Conservation (phyloP, 1,140 invertebrate genomes). For the Eurosta solidaginis region DNA sequence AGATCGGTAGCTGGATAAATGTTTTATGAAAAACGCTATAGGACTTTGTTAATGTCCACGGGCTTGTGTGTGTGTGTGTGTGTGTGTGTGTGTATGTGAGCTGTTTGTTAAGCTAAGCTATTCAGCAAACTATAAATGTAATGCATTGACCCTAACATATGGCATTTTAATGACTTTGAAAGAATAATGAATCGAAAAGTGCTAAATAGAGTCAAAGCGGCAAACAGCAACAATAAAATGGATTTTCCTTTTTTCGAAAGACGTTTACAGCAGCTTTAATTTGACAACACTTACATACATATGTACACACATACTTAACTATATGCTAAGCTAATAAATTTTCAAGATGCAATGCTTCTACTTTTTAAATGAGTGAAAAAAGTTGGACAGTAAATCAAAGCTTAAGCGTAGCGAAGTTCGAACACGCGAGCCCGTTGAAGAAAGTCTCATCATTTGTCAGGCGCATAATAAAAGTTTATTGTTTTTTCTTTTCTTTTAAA, state of each 20-base stretch:
- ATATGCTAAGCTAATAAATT: slow-evolving; percentile 6
- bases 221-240: neutral
- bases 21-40: neutral
- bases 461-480: neutral
- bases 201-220: neutral
- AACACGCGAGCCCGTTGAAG: neutral
- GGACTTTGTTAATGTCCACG: neutral
- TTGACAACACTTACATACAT: slow-evolving; percentile 4
- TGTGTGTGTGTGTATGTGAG: neutral
- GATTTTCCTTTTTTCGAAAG: neutral
- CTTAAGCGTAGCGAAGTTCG: neutral
- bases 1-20: slow-evolving; percentile 25
- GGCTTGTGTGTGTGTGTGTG: no score
- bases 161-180: slow-evolving; percentile 13
- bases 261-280: slow-evolving; percentile 9
- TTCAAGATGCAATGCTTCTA: neutral
- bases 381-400: neutral
- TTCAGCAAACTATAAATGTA: neutral
- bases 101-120: neutral
- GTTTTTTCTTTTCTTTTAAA: neutral
- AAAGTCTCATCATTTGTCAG: slow-evolving; percentile 14
- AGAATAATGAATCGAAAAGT: neutral
- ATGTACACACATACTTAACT: no score
- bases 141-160: slow-evolving; percentile 6
- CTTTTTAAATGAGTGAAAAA: neutral